Evolutionary conservation across 2,113 vertebrate species (phyloP).

Genomic region (Saccopteryx leptura): DNA sequence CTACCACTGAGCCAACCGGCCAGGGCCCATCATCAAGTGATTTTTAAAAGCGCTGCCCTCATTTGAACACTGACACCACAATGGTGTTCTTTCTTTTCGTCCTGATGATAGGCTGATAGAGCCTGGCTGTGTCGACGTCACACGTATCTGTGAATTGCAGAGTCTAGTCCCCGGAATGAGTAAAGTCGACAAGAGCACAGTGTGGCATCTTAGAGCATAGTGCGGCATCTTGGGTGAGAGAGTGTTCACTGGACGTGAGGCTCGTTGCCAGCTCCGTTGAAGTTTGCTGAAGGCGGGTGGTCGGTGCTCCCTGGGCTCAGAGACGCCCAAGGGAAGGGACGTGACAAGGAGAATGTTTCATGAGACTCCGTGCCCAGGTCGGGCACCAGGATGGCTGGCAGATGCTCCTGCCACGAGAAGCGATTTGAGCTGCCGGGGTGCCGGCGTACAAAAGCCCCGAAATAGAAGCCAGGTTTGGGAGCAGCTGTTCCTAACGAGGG

Average conservation of each 20-base stretch:
- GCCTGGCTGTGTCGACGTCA: too few relatives aligned
- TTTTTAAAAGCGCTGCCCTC: neutral
- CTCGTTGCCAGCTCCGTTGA: too few relatives aligned
- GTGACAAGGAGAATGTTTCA: neutral
- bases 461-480: neutral
- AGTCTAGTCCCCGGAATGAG: neutral
- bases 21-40: too few relatives aligned
- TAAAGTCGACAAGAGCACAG: too few relatives aligned
- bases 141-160: too few relatives aligned
- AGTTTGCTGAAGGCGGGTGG: too few relatives aligned
- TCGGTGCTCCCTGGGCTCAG: too few relatives aligned
- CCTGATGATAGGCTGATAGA: rapidly evolving
- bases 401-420: neutral
- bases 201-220: neutral
- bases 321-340: neutral
- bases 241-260: too few relatives aligned
- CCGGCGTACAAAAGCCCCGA: neutral
- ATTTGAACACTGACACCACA: neutral
- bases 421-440: neutral
- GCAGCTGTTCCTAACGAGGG: neutral
- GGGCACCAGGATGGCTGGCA: neutral
- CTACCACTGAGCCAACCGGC: too few relatives aligned
- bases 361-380: neutral
- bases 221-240: neutral
- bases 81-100: neutral